Percentiles rank a stretch among this genome's conserved stretches.
phyloP scores from a whole-genome alignment of 1,140 invertebrate species.

The Cylas formicarius region DNA sequence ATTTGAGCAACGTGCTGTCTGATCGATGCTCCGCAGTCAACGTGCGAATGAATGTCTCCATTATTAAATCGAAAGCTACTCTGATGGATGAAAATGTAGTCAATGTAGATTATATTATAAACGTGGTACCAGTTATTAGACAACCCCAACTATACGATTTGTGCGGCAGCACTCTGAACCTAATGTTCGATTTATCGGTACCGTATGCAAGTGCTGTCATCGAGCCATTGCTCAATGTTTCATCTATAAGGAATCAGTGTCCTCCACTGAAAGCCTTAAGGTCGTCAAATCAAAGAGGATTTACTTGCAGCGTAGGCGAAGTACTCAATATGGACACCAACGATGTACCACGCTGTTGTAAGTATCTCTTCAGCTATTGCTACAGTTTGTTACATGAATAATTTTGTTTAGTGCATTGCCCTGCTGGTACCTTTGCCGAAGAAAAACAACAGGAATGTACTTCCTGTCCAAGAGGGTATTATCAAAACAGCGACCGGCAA shows the following conservation, averaged over 20 bases:
- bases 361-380: slow-evolving; percentile 43
- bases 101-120: slow-evolving; percentile 78
- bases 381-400: slow-evolving; percentile 8
- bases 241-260: slow-evolving; percentile 83
- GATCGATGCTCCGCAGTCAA: slow-evolving; percentile 90
- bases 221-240: slow-evolving; percentile 81
- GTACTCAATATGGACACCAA: slow-evolving; percentile 86
- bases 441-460: slow-evolving; percentile 81
- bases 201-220: slow-evolving; percentile 87
- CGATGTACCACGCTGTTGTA: slow-evolving; percentile 86
- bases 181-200: slow-evolving; percentile 90
- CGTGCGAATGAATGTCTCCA: slow-evolving; percentile 90
- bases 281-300: slow-evolving; percentile 80
- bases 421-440: slow-evolving; percentile 87
- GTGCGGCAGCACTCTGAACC: slow-evolving; percentile 84
- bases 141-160: slow-evolving; percentile 89
- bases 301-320: slow-evolving; percentile 88
- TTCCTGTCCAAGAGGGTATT: slow-evolving; percentile 83
- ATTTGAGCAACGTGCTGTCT: slow-evolving; percentile 74
- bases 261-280: slow-evolving; percentile 78
- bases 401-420: slow-evolving; percentile 75
- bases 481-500: slow-evolving; percentile 86
- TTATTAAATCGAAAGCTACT: slow-evolving; percentile 69
- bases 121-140: slow-evolving; percentile 77
- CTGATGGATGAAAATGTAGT: slow-evolving; percentile 79